Evolutionary conservation across 2,888 invertebrate species (phyloP).

Genomic region (Ennomos erosarius): DNA sequence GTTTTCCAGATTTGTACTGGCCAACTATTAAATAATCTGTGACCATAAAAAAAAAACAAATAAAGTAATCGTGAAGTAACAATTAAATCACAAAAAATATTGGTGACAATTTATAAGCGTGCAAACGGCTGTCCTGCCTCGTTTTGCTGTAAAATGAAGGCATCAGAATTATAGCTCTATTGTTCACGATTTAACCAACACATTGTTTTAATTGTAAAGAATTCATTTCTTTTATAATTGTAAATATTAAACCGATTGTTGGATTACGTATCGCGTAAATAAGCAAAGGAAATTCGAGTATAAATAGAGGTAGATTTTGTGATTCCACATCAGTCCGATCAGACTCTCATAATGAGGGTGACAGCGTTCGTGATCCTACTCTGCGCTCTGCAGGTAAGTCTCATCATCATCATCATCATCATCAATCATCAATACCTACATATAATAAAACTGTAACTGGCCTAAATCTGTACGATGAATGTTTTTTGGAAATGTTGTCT

Average conservation of each 20-base stretch:
- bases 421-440: too few relatives aligned
- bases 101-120: too few relatives aligned
- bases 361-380: conserved; percentile 78
- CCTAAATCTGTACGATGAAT: too few relatives aligned
- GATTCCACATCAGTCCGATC: conserved; percentile 71
- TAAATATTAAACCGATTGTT: conserved; percentile 53
- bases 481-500: too few relatives aligned
- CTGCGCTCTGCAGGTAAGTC: conserved; percentile 77
- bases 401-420: too few relatives aligned
- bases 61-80: too few relatives aligned
- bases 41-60: too few relatives aligned
- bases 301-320: conserved; percentile 57
- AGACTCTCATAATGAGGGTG: conserved; percentile 79
- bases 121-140: too few relatives aligned
- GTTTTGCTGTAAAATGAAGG: conserved; percentile 16
- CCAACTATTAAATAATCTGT: too few relatives aligned
- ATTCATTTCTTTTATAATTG: conserved; percentile 48
- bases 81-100: too few relatives aligned
- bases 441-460: too few relatives aligned
- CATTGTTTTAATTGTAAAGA: conserved; percentile 57
- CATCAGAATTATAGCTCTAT: conserved; percentile 55
- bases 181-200: conserved; percentile 58
- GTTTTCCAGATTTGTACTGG: too few relatives aligned
- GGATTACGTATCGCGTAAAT: conserved; percentile 47
- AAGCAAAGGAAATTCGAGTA: conserved; percentile 52